A percentile compares a stretch with the other conserved stretches of the same genome.
Conservation (phyloP, 1,140 invertebrate species). For the Diuraphis noxia region DNA sequence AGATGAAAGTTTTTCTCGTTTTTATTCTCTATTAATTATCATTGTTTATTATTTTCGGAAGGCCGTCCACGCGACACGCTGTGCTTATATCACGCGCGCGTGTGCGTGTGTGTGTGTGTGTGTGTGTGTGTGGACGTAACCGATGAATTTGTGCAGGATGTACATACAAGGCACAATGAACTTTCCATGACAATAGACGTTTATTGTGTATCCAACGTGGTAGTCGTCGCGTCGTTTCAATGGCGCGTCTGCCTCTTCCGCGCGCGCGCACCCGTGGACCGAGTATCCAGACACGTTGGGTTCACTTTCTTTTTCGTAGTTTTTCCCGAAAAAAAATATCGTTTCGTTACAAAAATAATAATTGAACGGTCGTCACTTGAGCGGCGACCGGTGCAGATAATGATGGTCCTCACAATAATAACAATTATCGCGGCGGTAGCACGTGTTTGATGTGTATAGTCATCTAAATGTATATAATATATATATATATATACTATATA, state of each 20-base stretch:
- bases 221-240: background rate
- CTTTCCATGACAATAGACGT: conserved; percentile 16
- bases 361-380: background rate
- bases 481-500: too few species aligned
- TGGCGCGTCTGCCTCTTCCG: background rate
- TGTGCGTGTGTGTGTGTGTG: too few species aligned
- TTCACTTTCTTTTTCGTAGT: conserved; percentile 35
- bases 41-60: background rate
- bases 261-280: background rate
- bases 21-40: background rate
- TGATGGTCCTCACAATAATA: background rate
- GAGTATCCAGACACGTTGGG: too few species aligned
- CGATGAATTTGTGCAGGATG: background rate
- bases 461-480: background rate
- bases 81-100: too few species aligned
- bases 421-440: background rate
- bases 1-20: conserved; percentile 23
- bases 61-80: background rate
- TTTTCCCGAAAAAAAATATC: background rate
- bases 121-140: background rate
- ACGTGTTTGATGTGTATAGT: background rate
- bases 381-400: background rate
- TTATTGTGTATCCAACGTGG: background rate
- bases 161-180: conserved; percentile 34
- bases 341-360: background rate